Evolutionary conservation across 2,797 vertebrate genomes (phyloP), one percentile per base, ranked within the genome.

Genomic region (Psittacula derbiana): DNA sequence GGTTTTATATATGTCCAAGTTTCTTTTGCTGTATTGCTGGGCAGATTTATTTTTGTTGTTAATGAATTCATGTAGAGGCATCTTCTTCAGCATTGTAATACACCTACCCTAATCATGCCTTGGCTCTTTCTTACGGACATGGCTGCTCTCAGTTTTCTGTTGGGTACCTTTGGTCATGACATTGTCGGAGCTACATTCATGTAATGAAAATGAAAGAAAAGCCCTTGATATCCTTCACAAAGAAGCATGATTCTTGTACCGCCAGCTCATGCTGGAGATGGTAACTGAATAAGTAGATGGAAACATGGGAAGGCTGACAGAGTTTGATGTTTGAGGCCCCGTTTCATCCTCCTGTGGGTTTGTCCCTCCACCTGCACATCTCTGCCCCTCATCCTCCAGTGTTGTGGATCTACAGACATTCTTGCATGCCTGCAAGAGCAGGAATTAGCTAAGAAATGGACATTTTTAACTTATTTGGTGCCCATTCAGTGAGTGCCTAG

Each of bases 91-190:
- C 36, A 1, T 1, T 58, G 10, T 18, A 30, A 23, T 33, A 13
- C 0, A 0, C 30, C 38, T 36, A 4, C 18, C 16, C 5, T 67
- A 27, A n/a, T 1, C 30, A 12, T 27, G 6, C 16, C 61, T 53
- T 46, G 41, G 15, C 31, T 71, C 43, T 11, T 60, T 28, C 31
- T 38, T 7, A 1, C 3, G 52, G 64, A 41, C 0, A 0, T 53
- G 24, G 21, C 33, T 92, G n/a, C 61, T 90, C 41, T 69, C 36
- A 21, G 8, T 43, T 71, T 41, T 67, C 31, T 72, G 24, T 31
- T 40, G 30, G 15, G 9, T 62, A 13, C 6, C 12, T 86, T 41
- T 49, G 38, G 21, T 3, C 0, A 0, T 2, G 6, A 9, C 12
- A 3, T 17, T 7, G 44, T 5, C 80, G 69, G 41, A 90, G 8